phyloP scores from a whole-genome alignment of 2,888 invertebrate genomes.

The Salpingus planirostris region DNA sequence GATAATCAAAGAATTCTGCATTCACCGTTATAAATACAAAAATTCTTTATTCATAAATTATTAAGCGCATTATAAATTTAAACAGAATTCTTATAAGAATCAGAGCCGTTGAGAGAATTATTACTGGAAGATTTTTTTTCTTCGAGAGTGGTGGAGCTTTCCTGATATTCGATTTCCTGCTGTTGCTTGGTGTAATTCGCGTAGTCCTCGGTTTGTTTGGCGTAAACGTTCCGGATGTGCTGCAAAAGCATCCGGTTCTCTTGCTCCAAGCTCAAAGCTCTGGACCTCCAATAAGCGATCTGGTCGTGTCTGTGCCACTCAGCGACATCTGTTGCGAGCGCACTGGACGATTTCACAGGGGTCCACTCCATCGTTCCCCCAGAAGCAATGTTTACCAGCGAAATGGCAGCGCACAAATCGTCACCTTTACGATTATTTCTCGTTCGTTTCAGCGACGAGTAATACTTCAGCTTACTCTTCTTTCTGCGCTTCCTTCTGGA shows the following conservation, averaged over 20 bases:
- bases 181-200: conserved; percentile 7
- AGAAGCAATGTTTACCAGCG: conserved; percentile 26
- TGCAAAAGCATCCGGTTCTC: conserved; percentile 50
- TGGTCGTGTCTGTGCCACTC: conserved; percentile 50
- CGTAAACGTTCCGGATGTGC: conserved; percentile 40
- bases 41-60: no score
- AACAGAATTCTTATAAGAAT: no score
- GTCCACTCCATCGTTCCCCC: conserved; percentile 9
- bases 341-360: conserved; percentile 1
- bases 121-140: no score
- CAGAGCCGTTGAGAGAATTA: no score
- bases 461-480: conserved; percentile 22
- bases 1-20: no score
- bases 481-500: no score
- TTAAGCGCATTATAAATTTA: no score
- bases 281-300: conserved; percentile 53
- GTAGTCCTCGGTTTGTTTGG: conserved; percentile 25
- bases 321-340: conserved; percentile 24
- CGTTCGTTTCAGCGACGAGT: conserved; percentile 17
- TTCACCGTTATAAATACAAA: no score
- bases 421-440: conserved; percentile 20
- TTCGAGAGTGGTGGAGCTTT: conserved; percentile 10
- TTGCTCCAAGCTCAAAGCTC: conserved; percentile 47
- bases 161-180: conserved; percentile 15
- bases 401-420: conserved; percentile 25